Percentiles rank a stretch among this genome's conserved stretches.
These are phyloP conservation scores for Tenthredo distinguenda DNA, from an alignment of 2,888 invertebrate species.

Conservation along the genomic window DNA sequence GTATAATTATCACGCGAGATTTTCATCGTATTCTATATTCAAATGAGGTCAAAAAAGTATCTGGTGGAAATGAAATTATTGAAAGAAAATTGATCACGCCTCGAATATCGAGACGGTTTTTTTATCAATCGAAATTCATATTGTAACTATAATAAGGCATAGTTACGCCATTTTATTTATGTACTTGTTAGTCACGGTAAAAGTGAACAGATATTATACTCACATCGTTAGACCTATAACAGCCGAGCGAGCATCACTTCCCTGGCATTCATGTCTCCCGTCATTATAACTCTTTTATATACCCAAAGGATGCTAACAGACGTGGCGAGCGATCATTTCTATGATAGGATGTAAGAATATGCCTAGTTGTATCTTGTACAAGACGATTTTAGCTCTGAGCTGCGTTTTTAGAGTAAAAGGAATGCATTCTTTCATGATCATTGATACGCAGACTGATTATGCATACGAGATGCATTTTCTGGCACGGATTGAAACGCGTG, in stretches of 20 bases:
- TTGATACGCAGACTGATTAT: too few relatives aligned
- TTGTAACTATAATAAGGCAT: neutral
- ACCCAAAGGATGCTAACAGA: neutral
- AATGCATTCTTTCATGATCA: neutral
- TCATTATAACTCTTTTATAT: constrained; percentile 66
- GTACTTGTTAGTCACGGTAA: constrained; percentile 19
- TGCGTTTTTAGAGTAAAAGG: neutral
- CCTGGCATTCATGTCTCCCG: constrained; percentile 69
- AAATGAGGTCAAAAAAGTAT: neutral
- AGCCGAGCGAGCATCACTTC: constrained; percentile 58
- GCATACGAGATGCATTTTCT: too few relatives aligned
- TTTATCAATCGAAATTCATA: too few relatives aligned
- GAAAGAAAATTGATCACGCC: neutral
- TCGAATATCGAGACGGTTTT: neutral
- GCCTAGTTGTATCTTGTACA: neutral
- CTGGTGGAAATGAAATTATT: neutral
- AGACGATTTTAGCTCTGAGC: neutral
- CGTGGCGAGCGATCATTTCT: neutral
- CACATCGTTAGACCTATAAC: neutral
- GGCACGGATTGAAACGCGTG: too few relatives aligned
- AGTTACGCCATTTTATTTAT: neutral
- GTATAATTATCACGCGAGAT: neutral
- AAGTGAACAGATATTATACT: constrained; percentile 29
- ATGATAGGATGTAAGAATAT: neutral
- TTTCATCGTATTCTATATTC: neutral